Percentiles rank a stretch among this genome's conserved stretches.
phyloP scores from a whole-genome alignment of 2,113 vertebrate species.

The Dascyllus trimaculatus region DNA sequence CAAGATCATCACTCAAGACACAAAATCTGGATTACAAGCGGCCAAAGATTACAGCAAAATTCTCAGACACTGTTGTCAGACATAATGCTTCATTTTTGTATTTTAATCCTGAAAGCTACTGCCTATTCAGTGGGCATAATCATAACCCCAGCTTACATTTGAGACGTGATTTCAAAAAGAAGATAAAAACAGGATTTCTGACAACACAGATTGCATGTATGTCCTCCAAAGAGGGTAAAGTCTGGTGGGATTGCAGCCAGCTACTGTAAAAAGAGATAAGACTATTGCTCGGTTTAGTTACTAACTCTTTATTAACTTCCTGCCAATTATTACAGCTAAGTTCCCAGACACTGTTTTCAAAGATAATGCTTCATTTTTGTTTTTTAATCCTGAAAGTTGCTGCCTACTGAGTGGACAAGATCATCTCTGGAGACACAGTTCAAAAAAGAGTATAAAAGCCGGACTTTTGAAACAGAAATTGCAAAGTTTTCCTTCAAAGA shows the following conservation, averaged over 20 bases:
- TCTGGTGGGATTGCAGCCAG: too few relatives aligned
- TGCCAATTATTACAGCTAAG: not conserved
- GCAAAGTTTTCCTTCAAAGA: too few relatives aligned
- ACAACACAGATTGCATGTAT: too few relatives aligned
- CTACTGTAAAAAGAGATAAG: not conserved
- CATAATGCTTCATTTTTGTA: not conserved
- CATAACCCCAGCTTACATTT: not conserved
- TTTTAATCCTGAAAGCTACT: slow-evolving; percentile 12
- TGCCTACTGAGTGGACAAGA: not conserved
- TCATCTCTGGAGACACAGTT: not conserved
- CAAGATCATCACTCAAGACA: too few relatives aligned
- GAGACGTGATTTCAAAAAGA: too few relatives aligned
- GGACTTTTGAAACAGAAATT: too few relatives aligned
- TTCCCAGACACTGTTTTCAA: not conserved
- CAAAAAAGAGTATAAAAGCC: too few relatives aligned
- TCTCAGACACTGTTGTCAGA: not conserved
- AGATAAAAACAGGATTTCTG: too few relatives aligned
- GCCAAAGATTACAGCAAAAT: not conserved
- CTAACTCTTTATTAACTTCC: too few relatives aligned
- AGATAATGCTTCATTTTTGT: not conserved
- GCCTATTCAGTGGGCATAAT: not conserved
- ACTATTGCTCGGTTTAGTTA: not conserved
- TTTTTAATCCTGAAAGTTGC: slow-evolving; percentile 5
- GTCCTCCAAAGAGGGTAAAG: too few relatives aligned
- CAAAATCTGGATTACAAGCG: too few relatives aligned